Base-by-base conservation (phyloP, 1,140 invertebrate genomes). In the Drosophila tsacasi region DNA sequence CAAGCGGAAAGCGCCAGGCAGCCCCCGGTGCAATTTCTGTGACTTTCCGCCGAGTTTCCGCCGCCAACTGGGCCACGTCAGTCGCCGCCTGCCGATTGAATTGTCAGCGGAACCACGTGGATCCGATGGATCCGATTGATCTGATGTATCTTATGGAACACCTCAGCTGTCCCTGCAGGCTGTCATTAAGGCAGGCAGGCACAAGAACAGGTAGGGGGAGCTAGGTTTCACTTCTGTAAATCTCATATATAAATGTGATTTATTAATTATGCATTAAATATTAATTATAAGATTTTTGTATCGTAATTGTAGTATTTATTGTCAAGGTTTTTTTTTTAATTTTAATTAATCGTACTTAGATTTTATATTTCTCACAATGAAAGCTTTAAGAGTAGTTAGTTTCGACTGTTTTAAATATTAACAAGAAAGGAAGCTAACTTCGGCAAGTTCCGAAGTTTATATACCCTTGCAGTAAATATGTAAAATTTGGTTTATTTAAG, bases 31-130 rank as follows among this genome's bases (percentile, higher is more conserved):
- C 37, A 68, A 69, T 69, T 68, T 54, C 67, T 68, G 64, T 39
- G 65, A 68, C 63, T 69, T 69, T 54, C 67, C 67, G 69, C 21
- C 69, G 15, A 71, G 44, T 27, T 73, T 73, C 69, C 69, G 69
- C 67, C 69, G 46, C 67, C 52, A 66, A 62, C 21, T 72, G 62
- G 63, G 62, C 62, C 27, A 65, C 57, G 37, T 40, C 23, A 40
- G 30, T 21, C 17, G 21, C 49, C 46, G 46, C 46, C 8, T 5
- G 13, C 0, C 7, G 52, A 73, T 72, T 72, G 35, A 60, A 60
- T 71, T 50, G 66, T n/a, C 68, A 60, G 30, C 66, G 63, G 46
- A 69, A 69, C 63, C 65, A 69, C 65, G 64, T 67, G 69, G 21
- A 72, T 60, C 69, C 69, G 52, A 73, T 50, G 30, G 30, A 60